Evolutionary conservation across 2,888 invertebrate species (phyloP).

Genomic region (Tinea semifulvella): DNA sequence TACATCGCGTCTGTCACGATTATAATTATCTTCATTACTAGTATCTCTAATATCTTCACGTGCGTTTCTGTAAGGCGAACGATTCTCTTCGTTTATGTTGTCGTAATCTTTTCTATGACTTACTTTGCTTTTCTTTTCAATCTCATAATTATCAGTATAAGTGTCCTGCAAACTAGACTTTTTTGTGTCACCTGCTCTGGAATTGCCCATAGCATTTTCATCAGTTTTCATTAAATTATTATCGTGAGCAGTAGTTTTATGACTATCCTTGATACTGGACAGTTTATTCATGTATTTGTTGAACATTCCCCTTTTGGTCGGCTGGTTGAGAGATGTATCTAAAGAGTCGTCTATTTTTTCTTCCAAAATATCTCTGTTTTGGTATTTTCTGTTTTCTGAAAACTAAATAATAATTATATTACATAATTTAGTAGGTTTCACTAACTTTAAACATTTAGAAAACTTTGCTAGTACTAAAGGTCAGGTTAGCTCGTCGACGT

Average conservation of each 20-base stretch:
- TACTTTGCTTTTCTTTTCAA: background rate
- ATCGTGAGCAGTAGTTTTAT: background rate
- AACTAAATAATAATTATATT: background rate
- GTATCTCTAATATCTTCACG: background rate
- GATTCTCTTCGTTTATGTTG: background rate
- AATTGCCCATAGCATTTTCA: background rate
- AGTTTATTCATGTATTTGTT: constrained; percentile 6
- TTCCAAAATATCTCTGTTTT: background rate
- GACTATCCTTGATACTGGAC: background rate
- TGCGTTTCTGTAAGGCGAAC: background rate
- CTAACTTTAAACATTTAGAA: background rate
- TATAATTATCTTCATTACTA: background rate
- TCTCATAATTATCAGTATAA: background rate
- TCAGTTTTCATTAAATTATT: background rate
- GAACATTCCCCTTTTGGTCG: constrained; percentile 6
- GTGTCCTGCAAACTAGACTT: background rate
- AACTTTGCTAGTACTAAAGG: no score
- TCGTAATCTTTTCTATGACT: background rate
- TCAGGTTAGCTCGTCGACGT: no score
- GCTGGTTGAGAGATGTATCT: constrained; percentile 24
- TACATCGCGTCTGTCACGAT: constrained; percentile 36
- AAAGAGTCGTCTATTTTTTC: constrained; percentile 21
- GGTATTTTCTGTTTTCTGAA: background rate
- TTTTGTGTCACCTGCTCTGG: background rate
- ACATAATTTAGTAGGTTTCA: background rate